Conservation (phyloP, 37 sponge, comb jelly and placozoan genomes). For the Ianthella basta region DNA sequence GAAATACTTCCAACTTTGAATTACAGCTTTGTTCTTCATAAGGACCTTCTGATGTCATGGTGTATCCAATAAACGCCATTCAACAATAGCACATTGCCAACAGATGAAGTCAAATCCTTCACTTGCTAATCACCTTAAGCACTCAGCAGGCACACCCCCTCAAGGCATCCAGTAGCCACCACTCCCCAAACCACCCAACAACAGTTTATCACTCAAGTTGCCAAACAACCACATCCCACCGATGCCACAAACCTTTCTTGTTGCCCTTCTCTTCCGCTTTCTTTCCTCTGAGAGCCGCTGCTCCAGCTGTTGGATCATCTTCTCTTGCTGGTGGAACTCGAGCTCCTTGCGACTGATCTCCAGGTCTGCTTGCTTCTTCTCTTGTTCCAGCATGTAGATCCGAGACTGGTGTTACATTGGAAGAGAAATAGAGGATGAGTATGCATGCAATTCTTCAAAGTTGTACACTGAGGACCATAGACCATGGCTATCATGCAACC, state of each 20-base stretch:
- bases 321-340: slow-evolving; percentile 40
- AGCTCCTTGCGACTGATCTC: slow-evolving; percentile 62
- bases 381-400: slow-evolving; percentile 91
- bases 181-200: background rate
- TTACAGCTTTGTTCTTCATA: no score
- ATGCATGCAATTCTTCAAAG: background rate
- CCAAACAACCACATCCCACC: no score
- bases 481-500: no score
- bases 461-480: no score
- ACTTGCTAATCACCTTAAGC: background rate
- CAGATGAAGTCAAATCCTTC: no score
- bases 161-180: background rate
- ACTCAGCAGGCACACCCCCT: background rate
- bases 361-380: slow-evolving; percentile 70
- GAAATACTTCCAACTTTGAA: no score
- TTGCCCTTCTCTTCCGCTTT: slow-evolving; percentile 45
- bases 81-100: no score
- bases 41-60: no score
- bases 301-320: slow-evolving; percentile 31
- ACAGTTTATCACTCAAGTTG: background rate
- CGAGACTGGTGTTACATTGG: slow-evolving; percentile 56
- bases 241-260: slow-evolving; percentile 28
- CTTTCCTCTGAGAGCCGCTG: slow-evolving; percentile 43
- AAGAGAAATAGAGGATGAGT: slow-evolving; percentile 16
- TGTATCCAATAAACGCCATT: no score